Conservation (phyloP, 1,140 invertebrate species). For the Drosophila bifasciata region DNA sequence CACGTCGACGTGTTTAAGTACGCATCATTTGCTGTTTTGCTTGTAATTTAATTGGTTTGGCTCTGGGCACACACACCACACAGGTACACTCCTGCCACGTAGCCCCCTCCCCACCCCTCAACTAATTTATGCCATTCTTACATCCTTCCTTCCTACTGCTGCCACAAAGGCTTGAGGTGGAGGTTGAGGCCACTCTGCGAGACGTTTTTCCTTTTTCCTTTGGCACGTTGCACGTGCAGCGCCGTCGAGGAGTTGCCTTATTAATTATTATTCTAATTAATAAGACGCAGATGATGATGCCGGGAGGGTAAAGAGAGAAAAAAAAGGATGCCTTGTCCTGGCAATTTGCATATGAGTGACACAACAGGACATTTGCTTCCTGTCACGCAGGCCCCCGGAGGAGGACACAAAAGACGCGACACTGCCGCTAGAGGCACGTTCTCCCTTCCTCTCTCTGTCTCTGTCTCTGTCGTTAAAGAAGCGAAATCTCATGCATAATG, state of each 20-base stretch:
- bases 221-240: constrained; percentile 57
- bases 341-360: constrained; percentile 83
- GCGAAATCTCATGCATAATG: constrained; percentile 69
- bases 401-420: constrained; percentile 56
- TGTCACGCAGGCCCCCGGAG: constrained; percentile 55
- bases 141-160: too few relatives aligned
- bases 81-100: constrained; percentile 55
- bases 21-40: constrained; percentile 76
- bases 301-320: constrained; percentile 1
- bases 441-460: constrained; percentile 14
- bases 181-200: constrained; percentile 15
- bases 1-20: constrained; percentile 82
- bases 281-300: constrained; percentile 59
- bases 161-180: constrained; percentile 21
- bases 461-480: constrained; percentile 3
- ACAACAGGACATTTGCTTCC: constrained; percentile 81
- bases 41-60: constrained; percentile 80
- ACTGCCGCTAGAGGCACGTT: constrained; percentile 51
- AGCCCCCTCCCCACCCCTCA: constrained; percentile 11
- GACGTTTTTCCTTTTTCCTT: constrained; percentile 15
- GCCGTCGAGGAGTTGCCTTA: constrained; percentile 70
- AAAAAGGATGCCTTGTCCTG: constrained; percentile 24
- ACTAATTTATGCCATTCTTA: constrained; percentile 67
- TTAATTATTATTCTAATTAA: constrained; percentile 84
- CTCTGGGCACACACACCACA: constrained; percentile 27